Conservation (phyloP, 2,888 invertebrate genomes). For the Tetragonisca angustula region DNA sequence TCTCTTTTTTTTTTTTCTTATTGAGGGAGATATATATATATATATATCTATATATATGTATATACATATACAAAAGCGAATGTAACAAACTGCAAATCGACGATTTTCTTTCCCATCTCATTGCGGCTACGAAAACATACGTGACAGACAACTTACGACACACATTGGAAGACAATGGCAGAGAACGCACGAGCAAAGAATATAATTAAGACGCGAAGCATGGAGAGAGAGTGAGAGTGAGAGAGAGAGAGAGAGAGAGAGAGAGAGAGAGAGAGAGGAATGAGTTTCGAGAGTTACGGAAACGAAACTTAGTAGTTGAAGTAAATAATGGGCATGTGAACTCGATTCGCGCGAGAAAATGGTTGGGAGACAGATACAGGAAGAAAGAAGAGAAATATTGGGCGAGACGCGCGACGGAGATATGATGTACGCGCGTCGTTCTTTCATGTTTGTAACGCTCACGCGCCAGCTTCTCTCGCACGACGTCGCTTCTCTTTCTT, state of each 20-base stretch:
- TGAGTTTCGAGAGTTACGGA: constrained; percentile 1
- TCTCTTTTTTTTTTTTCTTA: constrained; percentile 65
- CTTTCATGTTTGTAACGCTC: constrained; percentile 72
- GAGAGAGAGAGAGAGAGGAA: background rate
- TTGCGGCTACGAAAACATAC: constrained; percentile 8
- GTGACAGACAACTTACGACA: background rate
- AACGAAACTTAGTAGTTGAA: background rate
- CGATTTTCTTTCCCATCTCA: background rate
- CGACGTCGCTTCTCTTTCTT: constrained; percentile 45
- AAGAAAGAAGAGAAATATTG: constrained; percentile 33
- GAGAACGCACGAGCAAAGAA: no score
- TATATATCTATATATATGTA: no score
- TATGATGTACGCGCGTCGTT: constrained; percentile 71
- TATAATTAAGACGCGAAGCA: no score
- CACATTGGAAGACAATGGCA: background rate
- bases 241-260: background rate
- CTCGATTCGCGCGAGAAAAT: constrained; percentile 39
- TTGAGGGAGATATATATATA: background rate
- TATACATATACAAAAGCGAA: background rate
- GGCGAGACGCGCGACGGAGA: constrained; percentile 37
- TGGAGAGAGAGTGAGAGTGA: background rate
- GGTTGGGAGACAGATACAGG: constrained; percentile 52
- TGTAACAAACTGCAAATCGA: constrained; percentile 5
- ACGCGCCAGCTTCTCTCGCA: constrained; percentile 44
- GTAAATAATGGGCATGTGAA: constrained; percentile 2